phyloP scores from a whole-genome alignment of 1,140 invertebrate species.

The Pseudachorutes palmiensis region DNA sequence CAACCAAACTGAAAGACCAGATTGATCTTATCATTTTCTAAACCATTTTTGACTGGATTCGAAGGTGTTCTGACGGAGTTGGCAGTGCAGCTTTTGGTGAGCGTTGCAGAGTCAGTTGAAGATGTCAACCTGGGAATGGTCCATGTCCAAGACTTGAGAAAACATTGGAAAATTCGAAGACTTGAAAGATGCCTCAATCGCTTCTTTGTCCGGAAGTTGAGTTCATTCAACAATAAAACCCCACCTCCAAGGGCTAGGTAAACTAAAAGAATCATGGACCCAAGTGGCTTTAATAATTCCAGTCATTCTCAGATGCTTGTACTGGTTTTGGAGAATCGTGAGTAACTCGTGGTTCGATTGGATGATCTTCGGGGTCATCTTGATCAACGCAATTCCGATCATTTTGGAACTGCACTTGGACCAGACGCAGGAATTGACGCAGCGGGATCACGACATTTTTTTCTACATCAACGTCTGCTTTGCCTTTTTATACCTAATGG shows the following conservation, averaged over 20 bases:
- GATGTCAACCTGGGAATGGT: slow-evolving; percentile 27
- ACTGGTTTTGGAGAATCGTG: slow-evolving; percentile 17
- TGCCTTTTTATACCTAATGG: slow-evolving; percentile 19
- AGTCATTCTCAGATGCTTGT: slow-evolving; percentile 12
- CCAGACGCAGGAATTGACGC: not conserved
- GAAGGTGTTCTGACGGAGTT: slow-evolving; percentile 34
- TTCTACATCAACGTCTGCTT: slow-evolving; percentile 24
- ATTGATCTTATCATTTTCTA: too few relatives aligned
- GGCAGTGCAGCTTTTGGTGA: slow-evolving; percentile 30
- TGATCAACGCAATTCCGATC: slow-evolving; percentile 26
- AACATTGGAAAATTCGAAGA: slow-evolving; percentile 28
- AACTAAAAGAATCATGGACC: too few relatives aligned
- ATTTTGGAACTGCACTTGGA: slow-evolving; percentile 21
- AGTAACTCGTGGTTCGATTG: slow-evolving; percentile 24
- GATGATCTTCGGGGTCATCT: slow-evolving; percentile 25
- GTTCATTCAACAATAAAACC: not conserved
- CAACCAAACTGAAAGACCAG: not conserved
- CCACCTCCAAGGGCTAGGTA: not conserved
- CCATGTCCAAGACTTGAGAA: slow-evolving; percentile 23
- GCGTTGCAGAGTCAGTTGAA: slow-evolving; percentile 20
- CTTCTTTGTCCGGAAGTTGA: not conserved
- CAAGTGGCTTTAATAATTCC: not conserved
- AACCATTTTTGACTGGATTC: slow-evolving; percentile 21
- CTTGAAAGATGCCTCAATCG: not conserved
- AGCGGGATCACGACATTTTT: slow-evolving; percentile 9